Evolutionary conservation across 1,140 invertebrate genomes (phyloP).

Genomic region (Drosophila arizonae): DNA sequence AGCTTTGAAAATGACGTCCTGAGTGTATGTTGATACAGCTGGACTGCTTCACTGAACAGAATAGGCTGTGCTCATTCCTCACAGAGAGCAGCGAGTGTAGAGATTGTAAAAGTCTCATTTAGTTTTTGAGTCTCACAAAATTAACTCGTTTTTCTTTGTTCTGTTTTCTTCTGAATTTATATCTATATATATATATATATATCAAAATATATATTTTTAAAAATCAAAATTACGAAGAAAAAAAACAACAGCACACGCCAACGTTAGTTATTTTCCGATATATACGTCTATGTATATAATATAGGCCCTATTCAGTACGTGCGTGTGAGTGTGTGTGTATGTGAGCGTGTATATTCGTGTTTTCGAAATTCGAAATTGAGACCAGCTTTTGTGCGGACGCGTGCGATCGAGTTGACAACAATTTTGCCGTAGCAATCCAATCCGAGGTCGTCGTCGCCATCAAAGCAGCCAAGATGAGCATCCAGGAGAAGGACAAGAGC

Average conservation of each 20-base stretch:
- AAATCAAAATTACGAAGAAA: constrained; percentile 52
- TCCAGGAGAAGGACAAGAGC: constrained; percentile 27
- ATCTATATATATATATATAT: constrained; percentile 36
- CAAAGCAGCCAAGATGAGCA: constrained; percentile 32
- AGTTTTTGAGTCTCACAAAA: constrained; percentile 75
- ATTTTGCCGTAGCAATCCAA: not conserved
- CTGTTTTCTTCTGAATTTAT: constrained; percentile 44
- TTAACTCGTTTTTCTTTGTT: constrained; percentile 67
- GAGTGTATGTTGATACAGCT: too few species aligned
- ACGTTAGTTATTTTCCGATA: not conserved
- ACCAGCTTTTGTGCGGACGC: too few species aligned
- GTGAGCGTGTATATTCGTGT: not conserved
- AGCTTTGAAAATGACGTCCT: too few species aligned
- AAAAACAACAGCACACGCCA: not conserved
- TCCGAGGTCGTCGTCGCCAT: not conserved
- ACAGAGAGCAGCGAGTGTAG: not conserved
- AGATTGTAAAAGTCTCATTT: constrained; percentile 34
- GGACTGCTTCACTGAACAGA: not conserved
- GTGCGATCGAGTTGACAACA: not conserved
- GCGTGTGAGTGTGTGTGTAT: not conserved
- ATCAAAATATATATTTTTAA: constrained; percentile 26
- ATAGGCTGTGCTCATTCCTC: not conserved
- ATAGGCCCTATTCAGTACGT: not conserved
- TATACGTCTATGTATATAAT: not conserved
- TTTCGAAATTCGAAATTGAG: too few species aligned